These are phyloP conservation scores for Drosophila melanica DNA, from an alignment of 1,140 invertebrate species.

Conservation along the genomic window DNA sequence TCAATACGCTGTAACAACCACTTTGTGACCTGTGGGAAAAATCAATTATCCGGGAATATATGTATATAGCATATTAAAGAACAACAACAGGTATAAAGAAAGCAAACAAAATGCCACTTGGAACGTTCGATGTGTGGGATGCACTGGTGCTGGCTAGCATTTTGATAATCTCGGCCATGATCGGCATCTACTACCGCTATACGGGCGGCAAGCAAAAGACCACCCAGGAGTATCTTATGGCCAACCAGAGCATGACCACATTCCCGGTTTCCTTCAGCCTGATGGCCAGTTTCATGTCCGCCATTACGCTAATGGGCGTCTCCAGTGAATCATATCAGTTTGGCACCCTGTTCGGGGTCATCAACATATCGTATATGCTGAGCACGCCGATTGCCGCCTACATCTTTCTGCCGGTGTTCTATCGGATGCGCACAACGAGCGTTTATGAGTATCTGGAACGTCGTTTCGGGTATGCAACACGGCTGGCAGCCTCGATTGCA, in stretches of 20 bases:
- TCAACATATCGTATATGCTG: conserved; percentile 92
- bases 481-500: conserved; percentile 89
- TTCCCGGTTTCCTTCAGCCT: conserved; percentile 93
- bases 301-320: conserved; percentile 95
- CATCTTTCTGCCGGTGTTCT: conserved; percentile 95
- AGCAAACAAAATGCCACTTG: conserved; percentile 49
- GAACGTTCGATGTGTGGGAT: conserved; percentile 85
- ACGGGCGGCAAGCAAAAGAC: conserved; percentile 95
- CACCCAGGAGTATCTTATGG: conserved; percentile 85
- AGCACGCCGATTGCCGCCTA: conserved; percentile 93
- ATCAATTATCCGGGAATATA: conserved; percentile 53
- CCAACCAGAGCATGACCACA: conserved; percentile 84
- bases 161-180: conserved; percentile 87
- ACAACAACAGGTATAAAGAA: conserved; percentile 16
- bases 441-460: conserved; percentile 96
- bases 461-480: conserved; percentile 89
- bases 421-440: conserved; percentile 92
- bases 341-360: conserved; percentile 92
- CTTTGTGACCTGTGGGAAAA: conserved; percentile 52
- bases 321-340: conserved; percentile 89
- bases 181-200: conserved; percentile 93
- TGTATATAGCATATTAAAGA: not conserved
- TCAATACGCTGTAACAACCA: conserved; percentile 49
- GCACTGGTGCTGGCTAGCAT: conserved; percentile 88
- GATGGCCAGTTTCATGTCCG: conserved; percentile 98